phyloP scores from a whole-genome alignment of 2,113 vertebrate genomes.

The Myxocyprinus asiaticus region DNA sequence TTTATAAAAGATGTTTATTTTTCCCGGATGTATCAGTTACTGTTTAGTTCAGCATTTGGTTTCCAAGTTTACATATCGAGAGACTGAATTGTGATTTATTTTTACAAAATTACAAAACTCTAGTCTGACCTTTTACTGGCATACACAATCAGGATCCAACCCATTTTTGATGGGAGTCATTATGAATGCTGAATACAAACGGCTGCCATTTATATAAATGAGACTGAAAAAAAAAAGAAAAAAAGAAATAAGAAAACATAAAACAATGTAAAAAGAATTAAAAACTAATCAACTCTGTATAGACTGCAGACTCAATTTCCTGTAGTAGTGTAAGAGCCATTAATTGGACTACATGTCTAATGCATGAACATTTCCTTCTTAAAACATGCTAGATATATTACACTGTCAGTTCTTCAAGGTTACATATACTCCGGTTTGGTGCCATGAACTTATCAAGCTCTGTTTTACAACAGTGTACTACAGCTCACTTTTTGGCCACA shows the following conservation, averaged over 20 bases:
- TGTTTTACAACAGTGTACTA: background rate
- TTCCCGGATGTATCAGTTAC: too few relatives aligned
- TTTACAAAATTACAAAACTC: background rate
- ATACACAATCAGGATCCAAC: too few relatives aligned
- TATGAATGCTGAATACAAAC: background rate
- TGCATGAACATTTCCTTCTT: constrained; percentile 37
- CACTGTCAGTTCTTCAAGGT: constrained; percentile 19
- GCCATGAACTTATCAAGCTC: constrained; percentile 31
- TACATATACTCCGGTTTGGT: constrained; percentile 12
- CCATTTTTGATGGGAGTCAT: background rate
- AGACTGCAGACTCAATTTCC: too few relatives aligned
- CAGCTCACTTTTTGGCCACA: constrained; percentile 4
- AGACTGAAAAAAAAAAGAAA: too few relatives aligned
- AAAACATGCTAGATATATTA: constrained; percentile 35
- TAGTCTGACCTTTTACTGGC: constrained; percentile 3
- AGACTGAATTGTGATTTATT: constrained; percentile 12
- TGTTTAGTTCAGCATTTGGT: constrained; percentile 11
- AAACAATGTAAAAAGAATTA: too few relatives aligned
- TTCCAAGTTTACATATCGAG: constrained; percentile 9
- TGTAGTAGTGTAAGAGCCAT: too few relatives aligned
- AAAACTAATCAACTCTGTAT: too few relatives aligned
- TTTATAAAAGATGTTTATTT: background rate
- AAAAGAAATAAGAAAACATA: too few relatives aligned
- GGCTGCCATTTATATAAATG: background rate
- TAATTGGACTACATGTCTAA: background rate